A percentile compares a stretch with the other conserved stretches of the same genome.
phyloP scores from a whole-genome alignment of 1,140 invertebrate species.

The Panagrolaimus sp. region DNA sequence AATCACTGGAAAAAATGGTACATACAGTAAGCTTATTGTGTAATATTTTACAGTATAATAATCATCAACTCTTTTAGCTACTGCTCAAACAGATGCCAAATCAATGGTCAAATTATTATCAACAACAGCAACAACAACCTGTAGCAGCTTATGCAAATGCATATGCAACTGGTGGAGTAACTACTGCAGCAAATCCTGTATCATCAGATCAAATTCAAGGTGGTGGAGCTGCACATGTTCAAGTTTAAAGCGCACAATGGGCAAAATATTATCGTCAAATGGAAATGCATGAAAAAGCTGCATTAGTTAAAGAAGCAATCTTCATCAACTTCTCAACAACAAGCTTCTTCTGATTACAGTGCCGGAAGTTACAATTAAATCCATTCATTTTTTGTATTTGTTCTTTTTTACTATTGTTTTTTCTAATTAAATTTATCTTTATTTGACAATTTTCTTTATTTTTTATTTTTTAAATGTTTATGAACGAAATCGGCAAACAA shows the following conservation, averaged over 20 bases:
- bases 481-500: neutral
- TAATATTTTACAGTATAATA: neutral
- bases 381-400: slow-evolving; percentile 20
- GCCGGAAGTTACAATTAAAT: no score
- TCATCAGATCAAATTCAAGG: no score
- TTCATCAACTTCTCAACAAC: slow-evolving; percentile 27
- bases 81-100: neutral
- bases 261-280: slow-evolving; percentile 90
- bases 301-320: slow-evolving; percentile 79
- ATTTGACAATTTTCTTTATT: neutral
- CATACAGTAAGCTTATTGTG: no score
- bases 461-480: neutral
- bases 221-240: slow-evolving; percentile 67
- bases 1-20: no score
- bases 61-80: neutral
- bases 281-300: slow-evolving; percentile 81
- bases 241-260: slow-evolving; percentile 94
- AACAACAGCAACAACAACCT: slow-evolving; percentile 13
- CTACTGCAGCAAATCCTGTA: slow-evolving; percentile 60
- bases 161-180: no score
- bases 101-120: slow-evolving; percentile 24
- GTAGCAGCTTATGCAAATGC: slow-evolving; percentile 58
- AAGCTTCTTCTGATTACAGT: no score
- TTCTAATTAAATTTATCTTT: neutral
- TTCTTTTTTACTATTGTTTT: no score